Base-by-base conservation (phyloP, 2,797 vertebrate species). In the Acrossocheilus fasciatus region DNA sequence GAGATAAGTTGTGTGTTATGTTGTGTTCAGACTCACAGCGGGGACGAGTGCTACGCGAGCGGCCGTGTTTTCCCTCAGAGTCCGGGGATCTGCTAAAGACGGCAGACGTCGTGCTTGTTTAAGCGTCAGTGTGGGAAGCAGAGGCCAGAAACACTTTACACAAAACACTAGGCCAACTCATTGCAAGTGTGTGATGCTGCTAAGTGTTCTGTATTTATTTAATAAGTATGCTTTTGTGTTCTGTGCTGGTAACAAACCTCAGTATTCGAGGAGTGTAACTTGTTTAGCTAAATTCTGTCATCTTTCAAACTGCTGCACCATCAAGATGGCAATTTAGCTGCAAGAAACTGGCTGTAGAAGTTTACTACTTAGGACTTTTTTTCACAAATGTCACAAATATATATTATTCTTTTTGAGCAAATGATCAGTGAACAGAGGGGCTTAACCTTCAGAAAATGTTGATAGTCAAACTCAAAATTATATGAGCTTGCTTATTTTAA, bases 1-100 rank as follows among this genome's bases (percentile, higher is more conserved):
- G 73, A 81, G 86, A 90, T 87, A 74, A 89, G 82, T 82, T 88
- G 80, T 87, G 84, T 87, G 81, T 92, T 45, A 89, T 84, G 84
- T 81, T 72, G 83, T 87, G 87, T 87, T 87, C 75, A 78, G 79
- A 62, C n/a, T 66, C 82, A 36, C 86, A 86, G 69, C 57, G 10
- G 81, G 89, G 75, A 62, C 57, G 75, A 73, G 62, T 68, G 64
- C 68, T 74, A 68, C 77, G 85, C 50, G 57, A 81, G 70, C 86
- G 84, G 89, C 62, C 41, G 78, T 82, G 78, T 78, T 72, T 69
- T 81, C 72, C 59, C 75, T 66, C 45, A 36, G 57, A 10, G 10
- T 83, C 36, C 30, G 23, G 50, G 59, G 69, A 74, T 62, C 69
- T 47, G 52, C 66, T 83, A 82, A 74, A 72, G 80, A 57, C 73